A percentile compares a stretch with the other conserved stretches of the same genome.
phyloP scores from a whole-genome alignment of 2,888 invertebrate species.

The Dolomedes plantarius region DNA sequence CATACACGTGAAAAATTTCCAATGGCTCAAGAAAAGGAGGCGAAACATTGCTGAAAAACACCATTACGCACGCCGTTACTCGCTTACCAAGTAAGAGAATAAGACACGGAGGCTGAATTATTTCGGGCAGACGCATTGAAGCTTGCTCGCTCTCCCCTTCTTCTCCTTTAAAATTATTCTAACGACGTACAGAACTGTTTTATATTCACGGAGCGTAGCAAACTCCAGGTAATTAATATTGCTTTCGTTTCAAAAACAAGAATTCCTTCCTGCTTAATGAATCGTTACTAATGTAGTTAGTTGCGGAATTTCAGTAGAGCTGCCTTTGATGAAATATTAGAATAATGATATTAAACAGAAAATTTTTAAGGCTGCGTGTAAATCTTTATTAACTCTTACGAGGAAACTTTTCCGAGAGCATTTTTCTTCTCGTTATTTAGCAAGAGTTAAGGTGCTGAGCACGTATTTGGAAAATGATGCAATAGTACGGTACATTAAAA shows the following conservation, averaged over 20 bases:
- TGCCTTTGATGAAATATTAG: background rate
- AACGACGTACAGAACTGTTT: background rate
- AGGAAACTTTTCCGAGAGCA: too few relatives aligned
- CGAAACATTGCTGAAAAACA: background rate
- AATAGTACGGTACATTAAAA: too few relatives aligned
- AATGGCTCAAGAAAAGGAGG: background rate
- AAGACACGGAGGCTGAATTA: background rate
- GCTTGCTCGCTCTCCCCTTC: background rate
- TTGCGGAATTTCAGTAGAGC: background rate
- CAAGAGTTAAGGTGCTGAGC: too few relatives aligned
- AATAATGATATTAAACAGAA: background rate
- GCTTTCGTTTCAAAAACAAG: background rate
- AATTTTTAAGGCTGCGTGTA: too few relatives aligned
- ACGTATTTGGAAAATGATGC: too few relatives aligned
- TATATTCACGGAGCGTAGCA: background rate
- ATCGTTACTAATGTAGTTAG: conserved; percentile 10
- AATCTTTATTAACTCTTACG: too few relatives aligned
- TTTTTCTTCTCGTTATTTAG: too few relatives aligned
- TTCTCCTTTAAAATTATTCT: background rate
- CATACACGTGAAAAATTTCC: background rate
- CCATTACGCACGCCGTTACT: background rate
- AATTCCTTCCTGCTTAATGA: background rate
- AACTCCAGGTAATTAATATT: background rate
- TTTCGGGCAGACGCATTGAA: background rate
- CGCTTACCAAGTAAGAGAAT: background rate